These are phyloP conservation scores for Corbicula japonica DNA, from an alignment of 2,888 invertebrate species.

Conservation along the genomic window DNA sequence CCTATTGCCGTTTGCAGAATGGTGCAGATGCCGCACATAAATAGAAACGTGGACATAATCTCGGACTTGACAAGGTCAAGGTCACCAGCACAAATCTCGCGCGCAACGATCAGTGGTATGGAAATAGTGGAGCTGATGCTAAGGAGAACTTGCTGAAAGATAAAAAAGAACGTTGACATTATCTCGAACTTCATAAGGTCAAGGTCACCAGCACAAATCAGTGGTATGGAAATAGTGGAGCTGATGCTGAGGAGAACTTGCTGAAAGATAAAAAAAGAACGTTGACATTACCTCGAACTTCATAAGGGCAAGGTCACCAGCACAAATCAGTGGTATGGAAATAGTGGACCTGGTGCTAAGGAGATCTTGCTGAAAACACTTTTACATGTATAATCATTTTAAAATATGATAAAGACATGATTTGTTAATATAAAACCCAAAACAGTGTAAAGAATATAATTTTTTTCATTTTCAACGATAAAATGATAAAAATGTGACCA, in stretches of 20 bases:
- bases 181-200: not conserved
- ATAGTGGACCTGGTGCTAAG: not conserved
- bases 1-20: constrained; percentile 78
- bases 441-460: no score
- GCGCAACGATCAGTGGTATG: constrained; percentile 78
- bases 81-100: constrained; percentile 77
- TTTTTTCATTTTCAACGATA: no score
- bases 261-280: not conserved
- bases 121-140: constrained; percentile 80
- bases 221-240: no score
- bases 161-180: not conserved
- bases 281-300: not conserved
- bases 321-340: not conserved
- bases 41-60: constrained; percentile 81
- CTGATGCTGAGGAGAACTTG: not conserved
- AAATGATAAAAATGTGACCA: no score
- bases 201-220: no score
- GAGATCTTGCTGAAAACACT: no score
- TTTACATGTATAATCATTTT: no score
- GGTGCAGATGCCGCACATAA: constrained; percentile 82
- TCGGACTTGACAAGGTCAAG: constrained; percentile 77
- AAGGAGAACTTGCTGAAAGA: constrained; percentile 78
- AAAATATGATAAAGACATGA: no score
- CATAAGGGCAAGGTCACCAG: not conserved
- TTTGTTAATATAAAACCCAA: no score